phyloP scores from a whole-genome alignment of 2,888 invertebrate genomes.

The Tipula helvola region DNA sequence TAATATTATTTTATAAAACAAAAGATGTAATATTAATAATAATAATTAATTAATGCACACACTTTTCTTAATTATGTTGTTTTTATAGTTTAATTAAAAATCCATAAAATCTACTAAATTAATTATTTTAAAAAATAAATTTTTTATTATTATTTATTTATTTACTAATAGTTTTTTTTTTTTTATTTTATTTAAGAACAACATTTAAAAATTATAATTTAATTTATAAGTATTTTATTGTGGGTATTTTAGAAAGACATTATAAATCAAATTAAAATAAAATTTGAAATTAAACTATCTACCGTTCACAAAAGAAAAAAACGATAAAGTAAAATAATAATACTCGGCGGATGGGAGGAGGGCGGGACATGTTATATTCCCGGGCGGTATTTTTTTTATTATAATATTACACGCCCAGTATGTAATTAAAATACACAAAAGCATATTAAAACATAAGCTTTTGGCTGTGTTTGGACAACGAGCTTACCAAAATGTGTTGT shows the following conservation, averaged over 20 bases:
- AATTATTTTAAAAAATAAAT: not conserved
- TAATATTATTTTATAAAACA: not conserved
- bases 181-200: not conserved
- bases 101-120: not conserved
- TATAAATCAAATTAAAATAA: not conserved
- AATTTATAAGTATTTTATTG: not conserved
- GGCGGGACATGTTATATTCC: not conserved
- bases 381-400: not conserved
- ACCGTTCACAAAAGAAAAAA: not conserved
- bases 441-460: constrained; percentile 4
- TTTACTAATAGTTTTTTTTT: not conserved
- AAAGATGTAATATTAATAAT: not conserved
- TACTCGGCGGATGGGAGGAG: not conserved
- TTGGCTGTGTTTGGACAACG: not conserved
- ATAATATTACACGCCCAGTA: not conserved
- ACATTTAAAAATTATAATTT: not conserved
- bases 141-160: not conserved
- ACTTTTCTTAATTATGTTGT: not conserved
- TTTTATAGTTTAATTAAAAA: not conserved
- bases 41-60: not conserved
- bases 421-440: not conserved
- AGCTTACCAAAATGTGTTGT: not conserved
- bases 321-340: not conserved
- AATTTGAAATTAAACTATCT: not conserved
- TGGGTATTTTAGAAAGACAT: not conserved